A percentile compares a stretch with the other conserved stretches of the same genome.
These are phyloP conservation scores for Chymomyza costata DNA, from an alignment of 1,140 invertebrate species.

Conservation along the genomic window DNA sequence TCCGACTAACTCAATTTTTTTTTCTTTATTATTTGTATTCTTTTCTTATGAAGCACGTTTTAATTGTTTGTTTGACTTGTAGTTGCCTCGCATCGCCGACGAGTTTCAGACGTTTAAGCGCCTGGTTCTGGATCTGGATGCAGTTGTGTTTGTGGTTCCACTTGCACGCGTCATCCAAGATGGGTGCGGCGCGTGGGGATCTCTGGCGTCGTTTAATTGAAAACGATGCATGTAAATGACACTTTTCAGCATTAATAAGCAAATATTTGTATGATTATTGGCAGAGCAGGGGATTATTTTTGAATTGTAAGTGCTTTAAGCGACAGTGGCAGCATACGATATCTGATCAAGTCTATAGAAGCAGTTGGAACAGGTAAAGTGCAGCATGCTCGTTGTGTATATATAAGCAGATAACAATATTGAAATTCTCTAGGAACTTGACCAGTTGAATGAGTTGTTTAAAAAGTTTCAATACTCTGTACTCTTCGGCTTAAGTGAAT, in stretches of 20 bases:
- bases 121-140: constrained; percentile 11
- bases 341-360: constrained; percentile 27
- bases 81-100: constrained; percentile 28
- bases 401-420: constrained; percentile 20
- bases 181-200: constrained; percentile 43
- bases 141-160: constrained; percentile 21
- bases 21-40: no score
- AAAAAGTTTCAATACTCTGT: no score
- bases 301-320: constrained; percentile 36
- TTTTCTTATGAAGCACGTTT: constrained; percentile 42
- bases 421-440: no score
- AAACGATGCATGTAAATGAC: constrained; percentile 74
- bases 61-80: constrained; percentile 71
- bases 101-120: constrained; percentile 31
- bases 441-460: no score
- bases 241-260: constrained; percentile 74
- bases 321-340: constrained; percentile 22
- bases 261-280: constrained; percentile 74
- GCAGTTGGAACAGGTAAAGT: constrained; percentile 41
- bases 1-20: no score
- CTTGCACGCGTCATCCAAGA: constrained; percentile 34
- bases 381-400: no score
- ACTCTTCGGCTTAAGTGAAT: no score
- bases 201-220: constrained; percentile 71
- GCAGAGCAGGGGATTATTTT: constrained; percentile 60